Conservation (phyloP, 2,113 vertebrate genomes). For the Agapornis roseicollis region DNA sequence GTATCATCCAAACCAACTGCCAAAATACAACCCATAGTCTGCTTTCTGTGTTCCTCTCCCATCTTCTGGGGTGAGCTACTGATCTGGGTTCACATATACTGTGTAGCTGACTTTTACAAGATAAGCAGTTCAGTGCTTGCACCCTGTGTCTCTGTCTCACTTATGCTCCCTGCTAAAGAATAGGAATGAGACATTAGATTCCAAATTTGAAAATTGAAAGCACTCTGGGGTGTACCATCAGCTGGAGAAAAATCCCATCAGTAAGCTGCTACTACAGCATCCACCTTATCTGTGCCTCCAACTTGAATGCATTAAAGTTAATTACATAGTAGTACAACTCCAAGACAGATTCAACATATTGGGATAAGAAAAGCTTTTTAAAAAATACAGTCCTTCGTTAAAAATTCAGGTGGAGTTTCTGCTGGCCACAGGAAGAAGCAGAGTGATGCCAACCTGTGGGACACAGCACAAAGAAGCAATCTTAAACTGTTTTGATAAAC, state of each 20-base stretch:
- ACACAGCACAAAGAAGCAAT: background rate
- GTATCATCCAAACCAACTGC: background rate
- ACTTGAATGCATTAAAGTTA: constrained; percentile 17
- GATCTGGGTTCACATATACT: background rate
- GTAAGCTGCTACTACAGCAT: background rate
- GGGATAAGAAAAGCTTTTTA: background rate
- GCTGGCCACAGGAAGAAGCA: background rate
- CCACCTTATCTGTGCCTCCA: constrained; percentile 7
- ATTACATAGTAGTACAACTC: constrained; percentile 35
- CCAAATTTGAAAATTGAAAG: background rate
- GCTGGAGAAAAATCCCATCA: background rate
- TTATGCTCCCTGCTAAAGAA: background rate
- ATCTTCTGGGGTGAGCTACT: background rate
- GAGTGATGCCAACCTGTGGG: background rate
- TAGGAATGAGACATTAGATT: background rate
- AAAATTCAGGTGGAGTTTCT: background rate
- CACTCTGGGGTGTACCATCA: background rate
- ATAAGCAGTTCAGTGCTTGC: background rate
- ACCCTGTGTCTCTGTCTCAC: background rate
- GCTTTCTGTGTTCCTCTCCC: background rate
- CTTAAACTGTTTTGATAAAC: background rate
- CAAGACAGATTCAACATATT: constrained; percentile 8
- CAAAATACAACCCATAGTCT: background rate
- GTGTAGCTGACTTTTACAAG: background rate
- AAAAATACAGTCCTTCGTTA: background rate